Percentiles rank a stretch among this genome's conserved stretches.
Conservation (phyloP, 2,888 invertebrate genomes). For the Brachypalpus laphriformis region DNA sequence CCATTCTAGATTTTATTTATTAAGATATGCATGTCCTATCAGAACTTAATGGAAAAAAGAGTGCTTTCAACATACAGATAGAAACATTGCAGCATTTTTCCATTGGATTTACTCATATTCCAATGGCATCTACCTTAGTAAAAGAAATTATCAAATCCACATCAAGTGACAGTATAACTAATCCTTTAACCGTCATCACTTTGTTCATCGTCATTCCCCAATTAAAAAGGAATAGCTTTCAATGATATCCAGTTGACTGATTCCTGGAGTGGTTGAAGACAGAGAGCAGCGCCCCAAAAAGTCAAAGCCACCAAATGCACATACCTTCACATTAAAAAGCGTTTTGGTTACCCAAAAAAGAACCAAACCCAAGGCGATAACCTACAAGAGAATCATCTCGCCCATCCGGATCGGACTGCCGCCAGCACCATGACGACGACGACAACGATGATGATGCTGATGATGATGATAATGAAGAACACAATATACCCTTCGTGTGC, state of each 20-base stretch:
- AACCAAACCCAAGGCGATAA: slow-evolving; percentile 14
- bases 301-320: slow-evolving; percentile 19
- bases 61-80: too few species aligned
- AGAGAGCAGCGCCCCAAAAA: slow-evolving; percentile 9
- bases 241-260: slow-evolving; percentile 54
- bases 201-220: slow-evolving; percentile 32
- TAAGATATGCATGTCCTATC: too few species aligned
- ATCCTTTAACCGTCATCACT: slow-evolving; percentile 39
- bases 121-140: too few species aligned
- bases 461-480: slow-evolving; percentile 54
- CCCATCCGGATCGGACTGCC: not conserved
- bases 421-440: slow-evolving; percentile 25
- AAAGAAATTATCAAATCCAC: not conserved
- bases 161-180: slow-evolving; percentile 29
- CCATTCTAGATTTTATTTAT: too few species aligned
- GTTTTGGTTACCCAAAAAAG: slow-evolving; percentile 10
- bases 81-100: too few species aligned
- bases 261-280: slow-evolving; percentile 27
- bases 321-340: slow-evolving; percentile 3
- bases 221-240: slow-evolving; percentile 44
- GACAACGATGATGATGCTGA: slow-evolving; percentile 1
- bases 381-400: slow-evolving; percentile 24
- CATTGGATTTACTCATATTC: too few species aligned
- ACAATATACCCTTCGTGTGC: slow-evolving; percentile 56
- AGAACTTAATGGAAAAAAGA: too few species aligned